Percentiles rank a stretch among this genome's conserved stretches.
phyloP scores from a whole-genome alignment of 2,113 vertebrate species.

The Myotis brandtii region DNA sequence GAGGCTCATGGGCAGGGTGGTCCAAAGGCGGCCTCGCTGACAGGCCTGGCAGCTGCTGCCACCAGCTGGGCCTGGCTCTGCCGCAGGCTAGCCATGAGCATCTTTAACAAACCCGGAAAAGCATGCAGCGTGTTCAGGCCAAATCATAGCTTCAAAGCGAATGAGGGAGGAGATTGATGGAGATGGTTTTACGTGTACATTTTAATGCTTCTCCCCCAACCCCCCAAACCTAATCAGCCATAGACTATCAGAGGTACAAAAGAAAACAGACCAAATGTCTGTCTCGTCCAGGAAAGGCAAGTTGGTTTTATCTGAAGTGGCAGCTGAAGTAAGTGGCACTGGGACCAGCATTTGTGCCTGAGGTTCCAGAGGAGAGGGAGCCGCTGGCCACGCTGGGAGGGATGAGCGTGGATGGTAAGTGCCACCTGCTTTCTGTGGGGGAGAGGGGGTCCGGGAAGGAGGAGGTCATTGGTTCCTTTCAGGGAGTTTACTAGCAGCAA shows the following conservation, averaged over 20 bases:
- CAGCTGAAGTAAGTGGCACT: background rate
- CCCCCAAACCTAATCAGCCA: background rate
- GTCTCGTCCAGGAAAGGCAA: background rate
- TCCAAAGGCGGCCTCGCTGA: background rate
- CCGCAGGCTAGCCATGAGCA: background rate
- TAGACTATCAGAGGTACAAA: background rate
- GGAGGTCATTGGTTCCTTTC: background rate
- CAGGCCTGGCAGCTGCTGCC: background rate
- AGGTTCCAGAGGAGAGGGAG: background rate
- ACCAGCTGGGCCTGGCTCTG: background rate
- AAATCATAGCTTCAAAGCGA: background rate
- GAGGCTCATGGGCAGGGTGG: background rate
- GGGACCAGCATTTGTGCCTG: background rate
- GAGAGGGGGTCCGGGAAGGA: background rate
- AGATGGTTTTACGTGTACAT: background rate
- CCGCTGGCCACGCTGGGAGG: background rate
- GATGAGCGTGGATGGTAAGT: background rate
- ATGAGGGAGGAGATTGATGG: background rate
- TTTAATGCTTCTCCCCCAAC: background rate
- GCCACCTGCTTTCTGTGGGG: background rate
- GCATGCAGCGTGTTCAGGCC: background rate
- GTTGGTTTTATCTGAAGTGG: background rate
- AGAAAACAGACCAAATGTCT: background rate
- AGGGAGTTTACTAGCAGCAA: background rate
- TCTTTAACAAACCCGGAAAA: background rate